Evolutionary conservation across 2,113 vertebrate genomes (phyloP).

Genomic region (Xiphorhynchus elegans): DNA sequence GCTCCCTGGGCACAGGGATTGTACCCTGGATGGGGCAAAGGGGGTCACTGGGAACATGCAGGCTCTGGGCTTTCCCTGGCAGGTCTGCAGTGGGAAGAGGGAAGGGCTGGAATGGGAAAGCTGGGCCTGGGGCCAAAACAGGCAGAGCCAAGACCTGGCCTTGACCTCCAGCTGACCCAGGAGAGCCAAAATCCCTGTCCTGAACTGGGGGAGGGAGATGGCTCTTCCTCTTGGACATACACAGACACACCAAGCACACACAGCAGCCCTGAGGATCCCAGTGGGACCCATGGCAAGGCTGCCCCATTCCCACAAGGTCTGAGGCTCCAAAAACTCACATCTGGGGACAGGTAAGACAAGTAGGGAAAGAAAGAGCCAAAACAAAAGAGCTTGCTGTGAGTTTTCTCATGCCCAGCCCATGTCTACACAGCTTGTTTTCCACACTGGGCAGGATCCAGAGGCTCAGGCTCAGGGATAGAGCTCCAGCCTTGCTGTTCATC

Average conservation of each 20-base stretch:
- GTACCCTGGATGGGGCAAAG: neutral
- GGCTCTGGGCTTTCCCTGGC: neutral
- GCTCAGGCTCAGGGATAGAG: neutral
- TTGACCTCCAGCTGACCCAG: fast-evolving
- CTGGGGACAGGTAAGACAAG: neutral
- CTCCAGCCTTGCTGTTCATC: neutral
- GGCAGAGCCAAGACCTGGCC: neutral
- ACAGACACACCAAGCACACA: no score
- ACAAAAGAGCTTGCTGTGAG: neutral
- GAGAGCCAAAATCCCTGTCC: neutral
- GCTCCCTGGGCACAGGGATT: neutral
- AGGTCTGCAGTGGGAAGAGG: neutral
- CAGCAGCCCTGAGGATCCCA: fast-evolving
- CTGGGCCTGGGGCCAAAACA: neutral
- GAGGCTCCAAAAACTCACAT: neutral
- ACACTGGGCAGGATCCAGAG: neutral
- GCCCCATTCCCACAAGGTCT: neutral
- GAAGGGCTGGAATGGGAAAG: neutral
- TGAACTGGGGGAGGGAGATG: fast-evolving
- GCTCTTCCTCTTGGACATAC: neutral
- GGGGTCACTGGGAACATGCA: neutral
- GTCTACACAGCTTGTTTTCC: neutral
- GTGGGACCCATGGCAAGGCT: neutral
- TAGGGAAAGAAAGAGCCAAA: neutral
- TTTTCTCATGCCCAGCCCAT: neutral